These are phyloP conservation scores for Tipula helvola DNA, from an alignment of 2,888 invertebrate genomes.

Conservation along the genomic window DNA sequence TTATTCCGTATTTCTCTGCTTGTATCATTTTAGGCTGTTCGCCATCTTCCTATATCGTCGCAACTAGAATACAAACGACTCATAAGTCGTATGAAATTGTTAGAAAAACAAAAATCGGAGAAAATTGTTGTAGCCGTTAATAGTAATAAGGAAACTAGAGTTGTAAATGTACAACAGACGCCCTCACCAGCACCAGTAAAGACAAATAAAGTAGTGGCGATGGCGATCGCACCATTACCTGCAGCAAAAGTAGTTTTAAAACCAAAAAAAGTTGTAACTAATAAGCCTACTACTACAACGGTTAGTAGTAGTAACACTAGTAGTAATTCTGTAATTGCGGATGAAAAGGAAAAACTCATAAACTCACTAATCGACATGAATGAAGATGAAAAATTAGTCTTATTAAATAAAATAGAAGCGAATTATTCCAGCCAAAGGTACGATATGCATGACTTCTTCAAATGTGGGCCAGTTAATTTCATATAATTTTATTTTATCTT, in stretches of 20 bases:
- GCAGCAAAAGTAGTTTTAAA: background rate
- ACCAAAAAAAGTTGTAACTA: background rate
- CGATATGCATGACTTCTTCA: background rate
- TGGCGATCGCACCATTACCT: background rate
- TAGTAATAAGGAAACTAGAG: background rate
- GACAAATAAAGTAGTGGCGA: background rate
- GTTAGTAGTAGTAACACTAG: background rate
- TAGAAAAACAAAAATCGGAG: conserved; percentile 27
- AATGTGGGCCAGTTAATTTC: background rate
- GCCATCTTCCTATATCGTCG: conserved; percentile 31
- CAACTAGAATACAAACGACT: conserved; percentile 32
- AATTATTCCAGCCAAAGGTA: conserved; percentile 4
- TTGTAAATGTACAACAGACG: background rate
- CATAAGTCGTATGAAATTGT: conserved; percentile 30
- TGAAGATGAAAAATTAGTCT: background rate
- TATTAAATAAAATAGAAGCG: background rate
- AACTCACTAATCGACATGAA: conserved; percentile 5
- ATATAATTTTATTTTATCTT: background rate
- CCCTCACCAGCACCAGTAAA: background rate
- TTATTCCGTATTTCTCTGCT: conserved; percentile 5
- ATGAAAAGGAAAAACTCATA: conserved; percentile 11
- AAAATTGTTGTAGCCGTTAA: background rate
- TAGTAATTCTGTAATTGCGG: background rate
- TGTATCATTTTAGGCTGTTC: conserved; percentile 26
- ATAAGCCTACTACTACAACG: background rate